Base-by-base conservation (phyloP, 35 echinoderm and acorn worm genomes). In the Strongylocentrotus purpuratus region DNA sequence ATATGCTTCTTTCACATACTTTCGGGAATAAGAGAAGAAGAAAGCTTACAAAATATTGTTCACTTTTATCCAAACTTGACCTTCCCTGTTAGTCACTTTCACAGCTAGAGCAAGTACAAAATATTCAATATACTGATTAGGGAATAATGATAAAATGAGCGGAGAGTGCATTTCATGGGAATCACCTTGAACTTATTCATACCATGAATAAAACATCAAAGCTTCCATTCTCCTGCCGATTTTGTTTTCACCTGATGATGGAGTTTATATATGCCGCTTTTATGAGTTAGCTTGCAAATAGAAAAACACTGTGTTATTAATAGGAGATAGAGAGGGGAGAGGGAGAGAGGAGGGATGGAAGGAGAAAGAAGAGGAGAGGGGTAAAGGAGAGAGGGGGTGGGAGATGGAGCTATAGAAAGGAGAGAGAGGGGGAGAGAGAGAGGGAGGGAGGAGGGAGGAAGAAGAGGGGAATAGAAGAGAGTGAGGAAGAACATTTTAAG, bases 111-210 rank as follows among this genome's bases (percentile, higher is more conserved):
- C 65, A n/a, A 78, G 28, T n/a, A 28, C 22, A 78, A 7, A 78
- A 78, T 78, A 78, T 78, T 22, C 65, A 78, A 78, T 78, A 78
- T 78, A n/a, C 65, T n/a, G 65, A 78, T 78, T 22, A 78, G 65
- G 65, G 65, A n/a, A n/a, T 28, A 78, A n/a, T 78, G 25, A n/a
- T 7, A n/a, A 78, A 78, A 78, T 78, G 65, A 78, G 18, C 65
- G 20, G 65, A 78, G 65, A 78, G 65, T 78, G 65, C n/a, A 78
- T 78, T 78, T 78, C 28, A 78, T n/a, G 22, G 65, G 28, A 28
- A n/a, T 78, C 65, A 78, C 65, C 65, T 78, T 78, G 65, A 78
- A 78, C 65, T 78, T 78, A 78, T 8, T 78, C 65, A 78, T 78
- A 78, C 20, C 65, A 78, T 78, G 65, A 78, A 78, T 78, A 78